Base-by-base conservation (phyloP, 1,140 invertebrate genomes). In the Scaptomyza graminum region DNA sequence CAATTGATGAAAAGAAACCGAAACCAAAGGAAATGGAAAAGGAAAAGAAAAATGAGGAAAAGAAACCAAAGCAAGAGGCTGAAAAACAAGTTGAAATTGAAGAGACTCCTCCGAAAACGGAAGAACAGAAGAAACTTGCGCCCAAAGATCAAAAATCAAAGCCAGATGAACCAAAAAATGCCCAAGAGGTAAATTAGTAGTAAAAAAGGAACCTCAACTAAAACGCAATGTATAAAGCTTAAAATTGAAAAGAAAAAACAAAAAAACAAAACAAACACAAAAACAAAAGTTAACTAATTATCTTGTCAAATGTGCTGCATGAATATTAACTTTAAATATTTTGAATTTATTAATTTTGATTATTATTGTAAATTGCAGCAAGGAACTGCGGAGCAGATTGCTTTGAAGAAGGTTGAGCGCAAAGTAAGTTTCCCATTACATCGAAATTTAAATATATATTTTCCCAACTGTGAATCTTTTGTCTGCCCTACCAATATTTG, bases 341-440 rank as follows among this genome's bases (percentile, higher is more conserved):
- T 25, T 13, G 54, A 11, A 49, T 50, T 18, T 15, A 16, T 34
- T 46, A 28, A 52, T 47, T 52, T 18, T 31, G n/a, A 22, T 25
- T 52, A 31, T 60, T 43, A 56, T 62, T 7, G 11, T 5, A 12
- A 37, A 18, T 34, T 51, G 34, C 62, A 84, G 79, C 73, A 67
- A 63, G 54, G 67, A 47, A 6, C 41, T 34, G 34, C 43, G 0
- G 82, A 84, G 11, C 65, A 88, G 41, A 72, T 73, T 39, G 63
- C 41, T 5, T 16, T 81, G 0, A 87, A 90, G 41, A 90, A 90
- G 60, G 50, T 68, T 5, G 89, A 90, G 5, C 79, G 81, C 6
- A 91, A 90, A 79, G 89, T 89, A 74, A 62, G 46, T 39, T 12
- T 5, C 15, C n/a, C n/a, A n/a, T n/a, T n/a, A n/a, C 43, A 46